Conservation (phyloP, 1,140 invertebrate genomes). For the Drosophila ironensis region DNA sequence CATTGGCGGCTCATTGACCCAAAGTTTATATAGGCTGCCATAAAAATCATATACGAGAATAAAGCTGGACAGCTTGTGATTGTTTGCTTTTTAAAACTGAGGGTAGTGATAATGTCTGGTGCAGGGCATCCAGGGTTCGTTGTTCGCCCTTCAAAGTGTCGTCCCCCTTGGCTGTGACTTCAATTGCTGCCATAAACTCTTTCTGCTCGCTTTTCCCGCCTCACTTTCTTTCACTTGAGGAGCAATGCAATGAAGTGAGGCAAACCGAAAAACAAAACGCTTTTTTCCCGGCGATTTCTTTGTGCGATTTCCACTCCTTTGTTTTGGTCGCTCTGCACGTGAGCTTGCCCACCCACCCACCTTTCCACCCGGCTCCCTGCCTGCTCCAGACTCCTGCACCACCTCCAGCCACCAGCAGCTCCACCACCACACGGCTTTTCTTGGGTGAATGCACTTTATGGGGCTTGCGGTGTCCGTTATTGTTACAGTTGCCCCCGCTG, state of each 20-base stretch:
- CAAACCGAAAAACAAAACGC: slow-evolving; percentile 55
- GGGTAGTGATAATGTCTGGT: too few species aligned
- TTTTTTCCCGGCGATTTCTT: slow-evolving; percentile 23
- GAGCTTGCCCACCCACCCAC: too few species aligned
- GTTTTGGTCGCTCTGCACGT: slow-evolving; percentile 62
- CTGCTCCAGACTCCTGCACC: not conserved
- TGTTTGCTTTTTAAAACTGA: not conserved
- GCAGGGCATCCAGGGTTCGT: slow-evolving; percentile 8
- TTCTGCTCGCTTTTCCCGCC: not conserved
- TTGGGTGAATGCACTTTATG: slow-evolving; percentile 69
- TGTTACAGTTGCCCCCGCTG: slow-evolving; percentile 32
- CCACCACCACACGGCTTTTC: slow-evolving; percentile 9
- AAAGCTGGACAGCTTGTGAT: too few species aligned
- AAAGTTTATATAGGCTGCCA: too few species aligned
- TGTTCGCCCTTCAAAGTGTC: not conserved
- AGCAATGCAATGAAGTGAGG: slow-evolving; percentile 68
- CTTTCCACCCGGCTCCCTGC: slow-evolving; percentile 25
- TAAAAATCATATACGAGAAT: too few species aligned
- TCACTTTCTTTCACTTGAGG: slow-evolving; percentile 4
- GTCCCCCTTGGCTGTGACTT: slow-evolving; percentile 7
- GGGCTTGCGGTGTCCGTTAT: slow-evolving; percentile 47
- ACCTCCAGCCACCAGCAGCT: not conserved
- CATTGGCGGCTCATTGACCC: too few species aligned
- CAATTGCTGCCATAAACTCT: slow-evolving; percentile 17
- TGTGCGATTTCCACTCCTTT: slow-evolving; percentile 40